Conservation (phyloP, 2,888 invertebrate species). For the Calliopum simillimum region DNA sequence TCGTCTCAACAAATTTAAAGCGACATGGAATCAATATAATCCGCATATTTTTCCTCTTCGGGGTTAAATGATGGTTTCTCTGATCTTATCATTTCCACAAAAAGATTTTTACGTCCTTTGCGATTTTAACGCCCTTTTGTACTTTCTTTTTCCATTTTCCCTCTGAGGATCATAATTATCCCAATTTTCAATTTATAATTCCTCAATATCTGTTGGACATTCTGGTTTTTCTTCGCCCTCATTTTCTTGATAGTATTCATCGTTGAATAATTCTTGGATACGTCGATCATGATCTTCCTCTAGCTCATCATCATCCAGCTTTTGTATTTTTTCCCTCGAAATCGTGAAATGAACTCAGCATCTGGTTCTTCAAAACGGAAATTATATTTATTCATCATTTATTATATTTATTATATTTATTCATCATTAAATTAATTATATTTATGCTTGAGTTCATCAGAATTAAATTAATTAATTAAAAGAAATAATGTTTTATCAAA, state of each 20-base stretch:
- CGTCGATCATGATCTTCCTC: conserved; percentile 86
- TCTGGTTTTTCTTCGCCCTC: no score
- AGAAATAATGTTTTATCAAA: no score
- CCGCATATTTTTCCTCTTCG: conserved; percentile 93
- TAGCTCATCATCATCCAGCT: conserved; percentile 91
- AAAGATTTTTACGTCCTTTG: conserved; percentile 77
- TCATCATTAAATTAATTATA: conserved; percentile 98
- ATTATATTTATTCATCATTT: no score
- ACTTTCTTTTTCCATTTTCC: no score
- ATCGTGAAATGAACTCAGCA: conserved; percentile 89
- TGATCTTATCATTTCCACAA: conserved; percentile 77
- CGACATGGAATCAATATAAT: conserved; percentile 91
- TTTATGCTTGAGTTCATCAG: conserved; percentile 92
- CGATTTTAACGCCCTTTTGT: conserved; percentile 72
- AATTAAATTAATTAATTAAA: no score
- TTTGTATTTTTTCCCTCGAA: conserved; percentile 92
- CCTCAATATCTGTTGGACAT: no score
- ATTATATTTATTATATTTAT: no score
- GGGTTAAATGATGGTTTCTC: no score
- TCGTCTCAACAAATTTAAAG: conserved; percentile 91
- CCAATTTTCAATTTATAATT: no score
- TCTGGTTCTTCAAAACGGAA: no score
- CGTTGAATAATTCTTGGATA: conserved; percentile 89
- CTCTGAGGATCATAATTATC: conserved; percentile 68
- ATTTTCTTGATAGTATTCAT: no score